Percentiles rank a stretch among this genome's conserved stretches.
phyloP scores from a whole-genome alignment of 2,113 vertebrate species.

The Panurus biarmicus region DNA sequence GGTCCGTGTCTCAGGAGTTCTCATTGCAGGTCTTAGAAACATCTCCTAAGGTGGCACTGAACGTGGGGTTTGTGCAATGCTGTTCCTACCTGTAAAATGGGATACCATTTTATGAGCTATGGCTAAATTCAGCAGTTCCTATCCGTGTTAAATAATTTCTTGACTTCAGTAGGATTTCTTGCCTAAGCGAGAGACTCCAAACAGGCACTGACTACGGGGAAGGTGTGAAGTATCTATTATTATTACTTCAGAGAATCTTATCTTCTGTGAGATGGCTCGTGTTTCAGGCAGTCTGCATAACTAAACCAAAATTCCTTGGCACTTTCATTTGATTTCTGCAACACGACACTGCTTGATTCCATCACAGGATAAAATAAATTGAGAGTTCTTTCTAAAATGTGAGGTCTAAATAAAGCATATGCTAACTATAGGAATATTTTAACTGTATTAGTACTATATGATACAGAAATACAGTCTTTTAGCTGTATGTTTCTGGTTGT shows the following conservation, averaged over 20 bases:
- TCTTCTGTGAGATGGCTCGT: neutral
- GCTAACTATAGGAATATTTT: neutral
- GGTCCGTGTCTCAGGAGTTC: neutral
- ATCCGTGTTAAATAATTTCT: neutral
- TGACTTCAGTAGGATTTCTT: neutral
- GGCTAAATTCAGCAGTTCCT: neutral
- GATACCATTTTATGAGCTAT: neutral
- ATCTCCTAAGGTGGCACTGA: neutral
- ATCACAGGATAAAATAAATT: neutral
- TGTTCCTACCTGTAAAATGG: neutral
- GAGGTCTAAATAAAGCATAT: neutral
- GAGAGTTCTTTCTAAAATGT: neutral
- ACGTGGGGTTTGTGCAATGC: neutral
- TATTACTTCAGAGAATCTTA: neutral
- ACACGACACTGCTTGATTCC: neutral
- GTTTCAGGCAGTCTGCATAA: neutral
- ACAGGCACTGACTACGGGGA: neutral
- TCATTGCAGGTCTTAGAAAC: neutral
- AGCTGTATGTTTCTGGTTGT: neutral
- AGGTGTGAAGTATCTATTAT: neutral
- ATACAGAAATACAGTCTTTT: neutral
- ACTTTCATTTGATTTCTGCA: neutral
- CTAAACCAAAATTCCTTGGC: neutral
- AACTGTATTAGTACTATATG: neutral
- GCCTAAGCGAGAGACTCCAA: neutral